Evolutionary conservation across 2,797 vertebrate genomes (phyloP).

Genomic region (Tokudaia muenninki): DNA sequence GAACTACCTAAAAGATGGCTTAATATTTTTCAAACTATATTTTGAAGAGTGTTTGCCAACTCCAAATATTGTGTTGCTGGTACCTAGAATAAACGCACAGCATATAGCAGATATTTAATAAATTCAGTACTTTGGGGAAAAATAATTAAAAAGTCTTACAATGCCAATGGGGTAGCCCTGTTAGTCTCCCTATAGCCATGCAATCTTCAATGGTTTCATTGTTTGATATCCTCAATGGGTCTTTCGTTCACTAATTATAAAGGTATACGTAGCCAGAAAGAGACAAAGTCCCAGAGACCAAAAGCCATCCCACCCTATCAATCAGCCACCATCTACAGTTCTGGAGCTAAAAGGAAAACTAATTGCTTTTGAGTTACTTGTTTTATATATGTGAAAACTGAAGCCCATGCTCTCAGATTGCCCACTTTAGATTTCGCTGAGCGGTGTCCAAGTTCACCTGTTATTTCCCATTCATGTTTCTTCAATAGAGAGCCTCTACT

Average conservation of each 20-base stretch:
- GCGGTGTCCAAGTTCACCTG: background rate
- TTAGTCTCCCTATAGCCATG: background rate
- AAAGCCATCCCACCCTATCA: constrained; percentile 18
- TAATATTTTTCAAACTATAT: background rate
- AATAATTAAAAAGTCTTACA: constrained; percentile 23
- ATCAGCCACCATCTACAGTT: constrained; percentile 19
- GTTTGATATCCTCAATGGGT: background rate
- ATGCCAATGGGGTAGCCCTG: background rate
- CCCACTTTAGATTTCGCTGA: background rate
- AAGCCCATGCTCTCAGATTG: background rate
- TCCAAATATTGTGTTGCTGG: background rate
- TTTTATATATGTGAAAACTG: constrained; percentile 14
- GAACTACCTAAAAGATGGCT: constrained; percentile 23
- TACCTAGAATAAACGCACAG: constrained; percentile 1
- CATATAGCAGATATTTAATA: constrained; percentile 15
- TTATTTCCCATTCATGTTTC: background rate
- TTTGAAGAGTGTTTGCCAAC: background rate
- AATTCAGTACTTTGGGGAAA: constrained; percentile 42
- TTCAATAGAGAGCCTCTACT: background rate
- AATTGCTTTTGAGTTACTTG: background rate
- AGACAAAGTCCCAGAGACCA: constrained; percentile 6
- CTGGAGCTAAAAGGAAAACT: background rate
- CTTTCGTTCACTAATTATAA: constrained; percentile 45
- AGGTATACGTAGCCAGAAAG: constrained; percentile 19
- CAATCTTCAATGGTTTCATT: constrained; percentile 41